A percentile compares a stretch with the other conserved stretches of the same genome.
These are phyloP conservation scores for Phymastichus coffea DNA, from an alignment of 1,140 invertebrate genomes.

Conservation along the genomic window DNA sequence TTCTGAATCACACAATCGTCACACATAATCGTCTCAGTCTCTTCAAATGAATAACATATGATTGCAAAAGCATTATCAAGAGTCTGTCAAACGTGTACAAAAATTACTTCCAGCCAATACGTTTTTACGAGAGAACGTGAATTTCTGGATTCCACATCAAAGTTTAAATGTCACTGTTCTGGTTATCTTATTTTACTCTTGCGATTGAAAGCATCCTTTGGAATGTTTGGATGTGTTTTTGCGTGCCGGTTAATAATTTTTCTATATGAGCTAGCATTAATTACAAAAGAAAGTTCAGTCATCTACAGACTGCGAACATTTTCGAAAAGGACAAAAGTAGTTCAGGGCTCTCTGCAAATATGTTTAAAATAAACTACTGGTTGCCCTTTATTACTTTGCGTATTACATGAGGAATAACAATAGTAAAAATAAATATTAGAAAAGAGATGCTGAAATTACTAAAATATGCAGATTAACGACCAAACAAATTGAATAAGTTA, in stretches of 20 bases:
- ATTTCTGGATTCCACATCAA: background rate
- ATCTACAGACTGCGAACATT: conserved; percentile 40
- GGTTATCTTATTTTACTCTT: background rate
- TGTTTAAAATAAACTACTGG: no score
- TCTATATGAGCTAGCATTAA: conserved; percentile 40
- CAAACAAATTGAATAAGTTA: background rate
- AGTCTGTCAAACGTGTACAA: no score
- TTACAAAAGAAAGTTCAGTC: conserved; percentile 46
- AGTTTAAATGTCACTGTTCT: background rate
- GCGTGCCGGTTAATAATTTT: background rate
- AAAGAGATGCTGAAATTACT: background rate
- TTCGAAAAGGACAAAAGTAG: conserved; percentile 43
- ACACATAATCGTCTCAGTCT: no score
- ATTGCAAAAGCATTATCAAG: no score
- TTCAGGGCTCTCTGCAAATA: no score
- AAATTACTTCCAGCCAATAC: no score
- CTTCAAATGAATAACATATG: background rate
- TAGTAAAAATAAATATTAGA: conserved; percentile 31
- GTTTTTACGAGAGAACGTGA: background rate
- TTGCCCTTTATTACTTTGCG: no score
- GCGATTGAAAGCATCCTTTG: background rate
- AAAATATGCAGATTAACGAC: background rate
- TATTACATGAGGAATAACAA: no score
- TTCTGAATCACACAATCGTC: no score
- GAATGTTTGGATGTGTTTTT: conserved; percentile 4